Evolutionary conservation across 2,113 vertebrate genomes (phyloP).

Genomic region (Brevimyrus niger): DNA sequence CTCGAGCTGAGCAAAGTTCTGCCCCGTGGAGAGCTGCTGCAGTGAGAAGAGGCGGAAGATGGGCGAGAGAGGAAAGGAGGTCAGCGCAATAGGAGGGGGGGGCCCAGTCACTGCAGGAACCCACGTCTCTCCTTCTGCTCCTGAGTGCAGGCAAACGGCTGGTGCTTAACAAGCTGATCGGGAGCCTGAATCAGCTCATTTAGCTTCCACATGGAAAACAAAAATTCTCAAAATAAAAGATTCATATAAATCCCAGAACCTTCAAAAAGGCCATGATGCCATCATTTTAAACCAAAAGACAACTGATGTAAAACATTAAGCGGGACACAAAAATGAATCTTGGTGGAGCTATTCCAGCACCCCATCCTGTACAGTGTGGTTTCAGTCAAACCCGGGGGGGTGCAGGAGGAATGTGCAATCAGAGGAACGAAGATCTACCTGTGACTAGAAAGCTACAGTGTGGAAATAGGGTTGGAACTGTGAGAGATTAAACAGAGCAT

Average conservation of each 20-base stretch:
- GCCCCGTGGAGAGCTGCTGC: constrained; percentile 53
- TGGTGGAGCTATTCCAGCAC: not conserved
- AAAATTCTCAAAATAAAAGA: constrained; percentile 14
- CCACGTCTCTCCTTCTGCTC: constrained; percentile 33
- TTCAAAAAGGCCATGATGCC: not conserved
- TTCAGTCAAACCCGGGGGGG: not conserved
- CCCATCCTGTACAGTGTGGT: constrained; percentile 19
- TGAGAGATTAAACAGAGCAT: constrained; percentile 38
- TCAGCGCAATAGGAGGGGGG: constrained; percentile 12
- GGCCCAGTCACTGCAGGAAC: constrained; percentile 18
- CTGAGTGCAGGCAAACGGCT: constrained; percentile 36
- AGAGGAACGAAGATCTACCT: constrained; percentile 39
- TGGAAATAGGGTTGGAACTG: constrained; percentile 44
- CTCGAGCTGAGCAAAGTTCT: constrained; percentile 56
- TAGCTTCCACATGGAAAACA: not conserved
- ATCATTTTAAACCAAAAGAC: not conserved
- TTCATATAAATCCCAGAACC: not conserved
- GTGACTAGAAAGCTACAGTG: constrained; percentile 42
- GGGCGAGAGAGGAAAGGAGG: not conserved
- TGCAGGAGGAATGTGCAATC: constrained; percentile 20
- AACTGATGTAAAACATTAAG: not conserved
- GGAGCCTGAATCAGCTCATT: constrained; percentile 17
- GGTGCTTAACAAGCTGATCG: constrained; percentile 34
- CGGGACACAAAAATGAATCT: not conserved
- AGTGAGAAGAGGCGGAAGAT: constrained; percentile 13